These are phyloP conservation scores for Aptenodytes forsteri DNA, from an alignment of 2,113 vertebrate species.

Conservation along the genomic window DNA sequence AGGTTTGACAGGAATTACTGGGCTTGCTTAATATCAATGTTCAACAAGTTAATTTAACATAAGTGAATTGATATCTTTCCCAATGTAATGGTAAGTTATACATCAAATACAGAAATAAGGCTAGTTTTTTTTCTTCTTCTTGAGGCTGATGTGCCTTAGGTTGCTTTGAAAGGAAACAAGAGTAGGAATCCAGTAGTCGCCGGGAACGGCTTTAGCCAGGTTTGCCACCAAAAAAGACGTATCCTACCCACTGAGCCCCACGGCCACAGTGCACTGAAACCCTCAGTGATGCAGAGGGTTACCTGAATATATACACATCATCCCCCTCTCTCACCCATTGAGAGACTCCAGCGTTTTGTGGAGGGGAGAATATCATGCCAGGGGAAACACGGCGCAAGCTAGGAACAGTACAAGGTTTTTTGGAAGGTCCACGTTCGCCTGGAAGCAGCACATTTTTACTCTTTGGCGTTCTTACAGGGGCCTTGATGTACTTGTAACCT, in stretches of 20 bases:
- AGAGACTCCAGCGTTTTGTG: neutral
- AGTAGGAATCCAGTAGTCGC: neutral
- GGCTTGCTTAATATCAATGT: neutral
- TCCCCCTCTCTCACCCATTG: accelerated
- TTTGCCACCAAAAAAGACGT: neutral
- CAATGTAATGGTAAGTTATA: neutral
- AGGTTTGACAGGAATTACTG: neutral
- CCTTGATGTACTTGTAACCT: neutral
- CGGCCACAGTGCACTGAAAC: neutral
- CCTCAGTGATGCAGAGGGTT: too few relatives aligned
- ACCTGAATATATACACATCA: neutral
- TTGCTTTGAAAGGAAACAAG: neutral
- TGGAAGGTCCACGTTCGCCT: neutral
- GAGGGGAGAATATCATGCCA: neutral
- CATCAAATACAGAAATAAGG: neutral
- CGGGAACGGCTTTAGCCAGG: neutral
- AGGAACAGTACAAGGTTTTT: neutral
- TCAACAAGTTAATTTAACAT: neutral
- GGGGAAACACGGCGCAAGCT: neutral
- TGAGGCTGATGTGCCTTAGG: neutral
- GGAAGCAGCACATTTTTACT: neutral
- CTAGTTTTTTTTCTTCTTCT: neutral
- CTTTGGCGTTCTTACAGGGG: neutral
- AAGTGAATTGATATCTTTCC: neutral
- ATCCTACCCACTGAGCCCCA: too few relatives aligned